phyloP scores from a whole-genome alignment of 2,888 invertebrate genomes.

The Leptopterna dolabrata region DNA sequence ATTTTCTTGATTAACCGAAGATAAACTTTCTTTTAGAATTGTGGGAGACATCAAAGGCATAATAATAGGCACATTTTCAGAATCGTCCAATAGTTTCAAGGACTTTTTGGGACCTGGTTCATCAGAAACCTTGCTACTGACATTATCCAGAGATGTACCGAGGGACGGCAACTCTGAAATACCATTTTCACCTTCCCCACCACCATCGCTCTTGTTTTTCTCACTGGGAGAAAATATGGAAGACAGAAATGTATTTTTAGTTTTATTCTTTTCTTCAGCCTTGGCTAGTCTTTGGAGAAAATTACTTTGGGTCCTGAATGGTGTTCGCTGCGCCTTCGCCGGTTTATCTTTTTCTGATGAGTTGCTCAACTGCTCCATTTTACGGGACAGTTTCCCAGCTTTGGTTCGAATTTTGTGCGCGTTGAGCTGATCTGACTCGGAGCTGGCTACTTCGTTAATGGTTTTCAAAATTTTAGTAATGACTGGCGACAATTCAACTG shows the following conservation, averaged over 20 bases:
- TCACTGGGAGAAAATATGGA: not conserved
- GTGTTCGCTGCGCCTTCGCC: not conserved
- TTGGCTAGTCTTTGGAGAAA: slow-evolving; percentile 43
- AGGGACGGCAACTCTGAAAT: not conserved
- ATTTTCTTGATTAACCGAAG: not conserved
- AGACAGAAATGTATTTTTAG: slow-evolving; percentile 13
- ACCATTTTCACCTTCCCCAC: not conserved
- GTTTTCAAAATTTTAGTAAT: slow-evolving; percentile 5
- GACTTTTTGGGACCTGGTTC: not conserved
- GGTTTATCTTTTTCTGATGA: not conserved
- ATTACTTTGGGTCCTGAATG: slow-evolving; percentile 37
- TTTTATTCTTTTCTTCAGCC: slow-evolving; percentile 43
- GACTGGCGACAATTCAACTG: not conserved
- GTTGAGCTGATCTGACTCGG: not conserved
- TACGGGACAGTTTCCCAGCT: not conserved
- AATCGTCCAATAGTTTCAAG: not conserved
- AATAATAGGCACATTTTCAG: not conserved
- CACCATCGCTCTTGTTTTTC: not conserved
- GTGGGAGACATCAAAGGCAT: not conserved
- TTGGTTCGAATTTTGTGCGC: slow-evolving; percentile 25
- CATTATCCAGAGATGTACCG: not conserved
- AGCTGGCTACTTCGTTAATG: not conserved
- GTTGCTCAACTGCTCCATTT: slow-evolving; percentile 5
- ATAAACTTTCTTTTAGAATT: not conserved
- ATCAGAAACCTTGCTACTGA: not conserved